phyloP scores from a whole-genome alignment of 2,113 vertebrate genomes.

The Mobula hypostoma region DNA sequence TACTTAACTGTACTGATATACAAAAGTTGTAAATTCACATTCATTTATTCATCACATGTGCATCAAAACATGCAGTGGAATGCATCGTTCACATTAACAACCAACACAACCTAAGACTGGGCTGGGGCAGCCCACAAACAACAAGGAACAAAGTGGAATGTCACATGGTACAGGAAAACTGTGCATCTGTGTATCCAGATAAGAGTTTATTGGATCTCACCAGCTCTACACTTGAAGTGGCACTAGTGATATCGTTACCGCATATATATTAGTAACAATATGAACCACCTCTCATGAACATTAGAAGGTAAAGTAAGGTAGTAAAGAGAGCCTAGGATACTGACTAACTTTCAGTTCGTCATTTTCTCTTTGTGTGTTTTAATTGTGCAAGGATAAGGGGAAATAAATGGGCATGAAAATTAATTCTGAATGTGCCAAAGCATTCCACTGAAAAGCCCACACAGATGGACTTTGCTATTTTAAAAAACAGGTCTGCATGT shows the following conservation, averaged over 20 bases:
- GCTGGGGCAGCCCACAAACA: no score
- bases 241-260: not conserved
- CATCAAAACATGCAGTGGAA: no score
- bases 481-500: constrained; percentile 37
- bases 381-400: not conserved
- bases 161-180: not conserved
- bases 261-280: not conserved
- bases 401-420: constrained; percentile 29
- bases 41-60: no score
- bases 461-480: constrained; percentile 33
- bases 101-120: no score
- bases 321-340: not conserved
- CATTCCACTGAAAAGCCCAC: constrained; percentile 32
- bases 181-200: not conserved
- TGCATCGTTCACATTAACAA: no score
- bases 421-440: constrained; percentile 32
- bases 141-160: not conserved
- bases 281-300: not conserved
- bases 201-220: not conserved
- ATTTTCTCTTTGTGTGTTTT: constrained; percentile 19
- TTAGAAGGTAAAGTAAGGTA: not conserved
- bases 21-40: no score
- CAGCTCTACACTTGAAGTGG: not conserved
- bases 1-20: not conserved
- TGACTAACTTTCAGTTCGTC: not conserved